Conservation (phyloP, 2,888 invertebrate genomes). For the Epinotia bilunana region DNA sequence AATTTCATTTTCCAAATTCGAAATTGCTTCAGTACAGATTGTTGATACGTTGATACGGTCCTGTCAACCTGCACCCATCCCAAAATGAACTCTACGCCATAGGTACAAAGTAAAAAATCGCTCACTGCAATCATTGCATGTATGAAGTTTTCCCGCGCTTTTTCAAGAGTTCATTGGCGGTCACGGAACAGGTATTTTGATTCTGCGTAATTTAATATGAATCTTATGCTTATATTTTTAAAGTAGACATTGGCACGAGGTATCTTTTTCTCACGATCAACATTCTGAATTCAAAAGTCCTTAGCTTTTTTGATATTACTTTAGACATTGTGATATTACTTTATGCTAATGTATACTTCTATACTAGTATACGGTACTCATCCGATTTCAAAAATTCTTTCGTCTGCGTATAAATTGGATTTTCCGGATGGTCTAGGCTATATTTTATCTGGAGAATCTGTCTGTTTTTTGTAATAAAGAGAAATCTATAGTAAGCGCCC, state of each 20-base stretch:
- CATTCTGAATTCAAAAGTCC: constrained; percentile 50
- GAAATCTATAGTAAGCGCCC: too few relatives aligned
- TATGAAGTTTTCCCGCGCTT: constrained; percentile 65
- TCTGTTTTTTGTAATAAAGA: too few relatives aligned
- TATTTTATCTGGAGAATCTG: too few relatives aligned
- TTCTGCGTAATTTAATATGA: constrained; percentile 42
- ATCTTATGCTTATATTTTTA: accelerated
- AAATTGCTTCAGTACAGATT: background rate
- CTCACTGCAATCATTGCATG: constrained; percentile 22
- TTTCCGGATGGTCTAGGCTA: too few relatives aligned
- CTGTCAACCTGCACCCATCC: background rate
- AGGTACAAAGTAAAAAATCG: background rate
- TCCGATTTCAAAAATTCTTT: too few relatives aligned
- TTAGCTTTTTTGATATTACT: constrained; percentile 4
- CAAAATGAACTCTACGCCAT: background rate
- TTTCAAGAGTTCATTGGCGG: constrained; percentile 77
- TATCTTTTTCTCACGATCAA: constrained; percentile 61
- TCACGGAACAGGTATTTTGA: constrained; percentile 75
- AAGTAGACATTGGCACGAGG: constrained; percentile 42
- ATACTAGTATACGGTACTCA: too few relatives aligned
- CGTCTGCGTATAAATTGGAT: too few relatives aligned
- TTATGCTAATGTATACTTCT: background rate
- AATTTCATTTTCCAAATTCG: background rate
- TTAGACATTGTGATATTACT: background rate
- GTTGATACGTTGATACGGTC: background rate